Evolutionary conservation across 2,797 vertebrate genomes (phyloP).

Genomic region (Tympanoctomys barrerae): DNA sequence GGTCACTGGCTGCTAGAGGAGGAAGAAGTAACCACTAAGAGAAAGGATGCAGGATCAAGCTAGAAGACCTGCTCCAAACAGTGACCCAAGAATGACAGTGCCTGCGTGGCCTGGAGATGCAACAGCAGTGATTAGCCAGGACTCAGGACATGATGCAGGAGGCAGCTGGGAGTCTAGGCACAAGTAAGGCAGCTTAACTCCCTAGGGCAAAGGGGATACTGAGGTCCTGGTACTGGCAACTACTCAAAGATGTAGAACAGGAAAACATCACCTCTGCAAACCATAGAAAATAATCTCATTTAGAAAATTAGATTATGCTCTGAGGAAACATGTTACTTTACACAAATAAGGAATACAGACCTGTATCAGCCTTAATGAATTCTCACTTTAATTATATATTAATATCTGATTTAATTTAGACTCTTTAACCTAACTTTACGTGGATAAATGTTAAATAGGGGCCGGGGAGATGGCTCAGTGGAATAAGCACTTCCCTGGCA

Average conservation of each 20-base stretch:
- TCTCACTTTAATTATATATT: not conserved
- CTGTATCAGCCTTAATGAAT: not conserved
- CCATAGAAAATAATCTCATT: not conserved
- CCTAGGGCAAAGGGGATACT: not conserved
- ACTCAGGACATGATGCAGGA: not conserved
- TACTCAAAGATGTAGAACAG: not conserved
- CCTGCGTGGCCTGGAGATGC: no score
- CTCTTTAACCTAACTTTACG: constrained; percentile 9
- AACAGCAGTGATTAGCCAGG: not conserved
- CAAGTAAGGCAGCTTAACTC: not conserved
- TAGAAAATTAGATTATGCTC: not conserved
- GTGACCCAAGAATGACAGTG: no score
- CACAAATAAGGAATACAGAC: not conserved
- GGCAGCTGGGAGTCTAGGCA: not conserved
- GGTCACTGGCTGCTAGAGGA: not conserved
- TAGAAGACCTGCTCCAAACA: not conserved
- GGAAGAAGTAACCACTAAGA: not conserved
- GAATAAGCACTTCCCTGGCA: no score
- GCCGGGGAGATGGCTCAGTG: no score
- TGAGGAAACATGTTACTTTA: not conserved
- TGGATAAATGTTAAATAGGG: constrained; percentile 2
- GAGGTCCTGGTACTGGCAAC: not conserved
- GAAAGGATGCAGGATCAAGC: not conserved
- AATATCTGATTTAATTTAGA: constrained; percentile 31
- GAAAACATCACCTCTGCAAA: not conserved